phyloP scores from a whole-genome alignment of 2,797 vertebrate genomes.

The Argyrosomus regius region DNA sequence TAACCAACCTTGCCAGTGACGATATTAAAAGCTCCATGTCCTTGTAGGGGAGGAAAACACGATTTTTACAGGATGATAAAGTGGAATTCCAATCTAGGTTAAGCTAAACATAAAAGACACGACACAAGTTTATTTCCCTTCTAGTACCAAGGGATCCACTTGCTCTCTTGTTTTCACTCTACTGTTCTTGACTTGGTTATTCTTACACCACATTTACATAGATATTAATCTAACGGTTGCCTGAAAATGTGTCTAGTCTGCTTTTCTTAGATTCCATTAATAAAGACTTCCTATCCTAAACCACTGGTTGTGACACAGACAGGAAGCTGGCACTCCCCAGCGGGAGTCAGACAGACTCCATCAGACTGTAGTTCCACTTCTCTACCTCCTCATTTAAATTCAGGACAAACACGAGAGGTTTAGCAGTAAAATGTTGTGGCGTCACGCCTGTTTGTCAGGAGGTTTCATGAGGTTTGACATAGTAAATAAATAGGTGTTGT shows the following conservation, averaged over 20 bases:
- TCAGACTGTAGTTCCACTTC: conserved; percentile 41
- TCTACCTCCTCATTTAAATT: conserved; percentile 24
- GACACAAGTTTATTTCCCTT: background rate
- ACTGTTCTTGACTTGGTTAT: background rate
- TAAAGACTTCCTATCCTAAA: conserved; percentile 39
- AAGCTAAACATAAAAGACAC: conserved; percentile 31
- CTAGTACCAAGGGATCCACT: background rate
- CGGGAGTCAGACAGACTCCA: background rate
- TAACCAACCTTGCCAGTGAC: conserved; percentile 10
- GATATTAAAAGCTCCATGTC: conserved; percentile 45
- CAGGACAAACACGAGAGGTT: background rate
- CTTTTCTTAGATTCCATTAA: conserved; percentile 2
- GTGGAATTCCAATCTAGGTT: conserved; percentile 48
- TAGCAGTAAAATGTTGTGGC: background rate
- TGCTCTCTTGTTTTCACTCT: too few relatives aligned
- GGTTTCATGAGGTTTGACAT: background rate
- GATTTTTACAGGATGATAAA: conserved; percentile 53
- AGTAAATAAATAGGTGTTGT: background rate
- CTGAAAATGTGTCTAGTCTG: background rate
- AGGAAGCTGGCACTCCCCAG: conserved; percentile 48
- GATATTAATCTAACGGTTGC: background rate
- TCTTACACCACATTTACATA: background rate
- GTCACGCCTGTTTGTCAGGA: background rate
- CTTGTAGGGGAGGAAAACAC: conserved; percentile 45
- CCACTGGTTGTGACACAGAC: conserved; percentile 51